phyloP scores from a whole-genome alignment of 2,888 invertebrate species.

The Drosophila meridiana region DNA sequence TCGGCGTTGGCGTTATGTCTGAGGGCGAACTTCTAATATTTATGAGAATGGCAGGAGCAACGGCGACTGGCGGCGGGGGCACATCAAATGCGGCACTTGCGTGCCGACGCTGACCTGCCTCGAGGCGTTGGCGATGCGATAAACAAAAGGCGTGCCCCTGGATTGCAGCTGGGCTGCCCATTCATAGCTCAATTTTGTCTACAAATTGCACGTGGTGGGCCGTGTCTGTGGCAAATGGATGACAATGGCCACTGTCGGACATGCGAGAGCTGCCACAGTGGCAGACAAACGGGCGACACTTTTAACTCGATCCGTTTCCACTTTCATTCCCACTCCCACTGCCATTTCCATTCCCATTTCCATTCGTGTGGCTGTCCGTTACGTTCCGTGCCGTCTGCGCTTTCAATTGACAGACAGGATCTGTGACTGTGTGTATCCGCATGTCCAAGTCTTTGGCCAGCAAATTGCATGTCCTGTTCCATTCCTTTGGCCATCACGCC shows the following conservation, averaged over 20 bases:
- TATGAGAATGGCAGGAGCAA: slow-evolving; percentile 58
- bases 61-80: slow-evolving; percentile 6
- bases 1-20: slow-evolving; percentile 40
- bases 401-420: slow-evolving; percentile 40
- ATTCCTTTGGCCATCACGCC: slow-evolving; percentile 16
- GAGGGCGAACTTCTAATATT: slow-evolving; percentile 63
- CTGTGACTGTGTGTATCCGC: slow-evolving; percentile 14
- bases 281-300: slow-evolving; percentile 37
- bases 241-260: slow-evolving; percentile 35
- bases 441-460: slow-evolving; percentile 27
- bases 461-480: slow-evolving; percentile 56
- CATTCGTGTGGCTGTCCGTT: slow-evolving; percentile 1
- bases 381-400: slow-evolving; percentile 22
- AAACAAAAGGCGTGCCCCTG: slow-evolving; percentile 48
- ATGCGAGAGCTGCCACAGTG: slow-evolving; percentile 29
- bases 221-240: slow-evolving; percentile 35
- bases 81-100: slow-evolving; percentile 25
- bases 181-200: slow-evolving; percentile 57
- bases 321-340: background rate
- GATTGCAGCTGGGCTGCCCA: slow-evolving; percentile 25
- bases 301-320: slow-evolving; percentile 15
- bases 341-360: background rate
- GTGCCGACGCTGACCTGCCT: slow-evolving; percentile 42
- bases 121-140: slow-evolving; percentile 32
- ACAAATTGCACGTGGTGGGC: slow-evolving; percentile 47